Evolutionary conservation across 2,113 vertebrate species (phyloP).

Genomic region (Pogonocichla stellata): DNA sequence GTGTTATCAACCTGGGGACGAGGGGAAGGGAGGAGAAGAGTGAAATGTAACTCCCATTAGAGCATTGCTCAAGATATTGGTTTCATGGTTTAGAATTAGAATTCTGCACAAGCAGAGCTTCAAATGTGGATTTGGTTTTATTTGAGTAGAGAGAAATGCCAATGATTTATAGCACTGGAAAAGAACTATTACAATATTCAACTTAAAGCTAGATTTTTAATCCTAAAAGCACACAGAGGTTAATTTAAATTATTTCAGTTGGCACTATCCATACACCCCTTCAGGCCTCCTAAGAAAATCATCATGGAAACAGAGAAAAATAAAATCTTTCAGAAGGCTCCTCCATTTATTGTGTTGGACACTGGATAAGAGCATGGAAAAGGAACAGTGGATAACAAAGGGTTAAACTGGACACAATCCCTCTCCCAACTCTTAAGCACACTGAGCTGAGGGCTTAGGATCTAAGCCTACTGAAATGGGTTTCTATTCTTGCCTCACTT

Average conservation of each 20-base stretch:
- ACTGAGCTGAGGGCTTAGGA: conserved; percentile 57
- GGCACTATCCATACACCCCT: not conserved
- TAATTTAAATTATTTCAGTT: not conserved
- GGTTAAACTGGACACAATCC: conserved; percentile 45
- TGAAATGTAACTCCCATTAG: not conserved
- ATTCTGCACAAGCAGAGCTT: not conserved
- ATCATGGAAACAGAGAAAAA: not conserved
- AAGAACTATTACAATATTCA: not conserved
- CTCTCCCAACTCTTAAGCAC: conserved; percentile 22
- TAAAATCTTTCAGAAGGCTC: not conserved
- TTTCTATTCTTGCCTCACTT: conserved; percentile 68
- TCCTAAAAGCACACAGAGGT: not conserved
- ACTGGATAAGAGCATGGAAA: not conserved
- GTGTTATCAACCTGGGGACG: not conserved
- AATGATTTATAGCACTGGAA: not conserved
- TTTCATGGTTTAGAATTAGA: not conserved
- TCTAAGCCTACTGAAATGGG: conserved; percentile 59
- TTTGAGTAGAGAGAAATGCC: not conserved
- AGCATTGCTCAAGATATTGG: not conserved
- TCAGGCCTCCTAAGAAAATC: not conserved
- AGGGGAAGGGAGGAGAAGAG: not conserved
- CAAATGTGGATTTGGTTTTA: not conserved
- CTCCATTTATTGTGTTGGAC: not conserved
- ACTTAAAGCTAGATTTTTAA: not conserved
- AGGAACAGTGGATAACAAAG: not conserved